A percentile compares a stretch with the other conserved stretches of the same genome.
Evolutionary conservation across 2,113 vertebrate genomes (phyloP).

Genomic region (Gobius niger): DNA sequence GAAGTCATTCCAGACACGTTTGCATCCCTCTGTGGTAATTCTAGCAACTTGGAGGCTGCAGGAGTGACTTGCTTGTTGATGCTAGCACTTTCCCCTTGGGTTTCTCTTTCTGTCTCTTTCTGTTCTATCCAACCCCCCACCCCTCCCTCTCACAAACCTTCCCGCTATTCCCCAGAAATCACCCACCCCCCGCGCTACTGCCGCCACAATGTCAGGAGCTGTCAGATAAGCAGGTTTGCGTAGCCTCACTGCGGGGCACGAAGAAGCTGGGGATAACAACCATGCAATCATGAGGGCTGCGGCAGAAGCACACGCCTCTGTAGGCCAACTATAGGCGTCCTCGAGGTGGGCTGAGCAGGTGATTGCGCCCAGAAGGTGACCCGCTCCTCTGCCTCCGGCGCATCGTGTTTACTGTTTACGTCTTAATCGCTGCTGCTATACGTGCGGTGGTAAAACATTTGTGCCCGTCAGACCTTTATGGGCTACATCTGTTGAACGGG

Average conservation of each 20-base stretch:
- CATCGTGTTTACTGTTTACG: constrained; percentile 31
- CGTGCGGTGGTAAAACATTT: constrained; percentile 34
- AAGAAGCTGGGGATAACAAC: constrained; percentile 65
- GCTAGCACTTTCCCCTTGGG: constrained; percentile 67
- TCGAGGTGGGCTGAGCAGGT: constrained; percentile 33
- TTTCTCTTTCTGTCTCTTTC: constrained; percentile 62
- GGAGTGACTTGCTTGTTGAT: constrained; percentile 78
- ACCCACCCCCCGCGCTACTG: constrained; percentile 24
- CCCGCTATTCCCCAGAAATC: constrained; percentile 38
- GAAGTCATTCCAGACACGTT: constrained; percentile 69
- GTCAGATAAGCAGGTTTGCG: constrained; percentile 73
- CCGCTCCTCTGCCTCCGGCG: constrained; percentile 26
- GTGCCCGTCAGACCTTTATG: constrained; percentile 52
- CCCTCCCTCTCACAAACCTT: constrained; percentile 3
- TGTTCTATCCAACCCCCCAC: constrained; percentile 51
- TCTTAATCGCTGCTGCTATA: constrained; percentile 51
- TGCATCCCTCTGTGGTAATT: constrained; percentile 66
- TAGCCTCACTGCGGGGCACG: constrained; percentile 61
- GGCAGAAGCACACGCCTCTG: constrained; percentile 46
- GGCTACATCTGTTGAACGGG: constrained; percentile 56
- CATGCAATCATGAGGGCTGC: constrained; percentile 65
- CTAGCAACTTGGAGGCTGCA: constrained; percentile 62
- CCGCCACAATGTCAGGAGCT: constrained; percentile 72
- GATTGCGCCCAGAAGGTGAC: constrained; percentile 64
- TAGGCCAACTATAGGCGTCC: constrained; percentile 42